A percentile compares a stretch with the other conserved stretches of the same genome.
Conservation (phyloP, 2,888 invertebrate genomes). For the Tuberolachnus salignus region DNA sequence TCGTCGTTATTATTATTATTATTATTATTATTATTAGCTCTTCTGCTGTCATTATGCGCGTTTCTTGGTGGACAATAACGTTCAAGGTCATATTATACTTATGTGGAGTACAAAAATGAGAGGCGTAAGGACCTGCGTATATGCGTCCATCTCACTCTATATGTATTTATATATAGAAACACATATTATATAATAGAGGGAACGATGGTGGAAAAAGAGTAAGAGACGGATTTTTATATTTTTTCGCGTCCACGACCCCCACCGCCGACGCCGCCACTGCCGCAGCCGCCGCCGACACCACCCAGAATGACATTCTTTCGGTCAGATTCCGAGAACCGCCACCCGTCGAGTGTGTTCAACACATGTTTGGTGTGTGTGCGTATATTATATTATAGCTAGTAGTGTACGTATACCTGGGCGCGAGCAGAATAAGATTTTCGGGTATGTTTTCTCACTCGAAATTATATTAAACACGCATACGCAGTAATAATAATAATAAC, state of each 20-base stretch:
- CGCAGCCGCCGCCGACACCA: conserved; percentile 14
- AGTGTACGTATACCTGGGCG: conserved; percentile 38
- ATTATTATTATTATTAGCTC: conserved; percentile 49
- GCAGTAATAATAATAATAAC: conserved; percentile 16
- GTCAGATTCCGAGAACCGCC: conserved; percentile 56
- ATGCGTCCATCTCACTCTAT: neutral
- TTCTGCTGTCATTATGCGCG: conserved; percentile 47
- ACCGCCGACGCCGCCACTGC: neutral
- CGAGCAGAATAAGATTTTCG: conserved; percentile 31
- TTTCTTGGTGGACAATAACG: conserved; percentile 48
- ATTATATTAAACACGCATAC: conserved; percentile 25
- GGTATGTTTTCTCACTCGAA: conserved; percentile 41
- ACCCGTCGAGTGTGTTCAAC: conserved; percentile 56
- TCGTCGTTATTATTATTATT: conserved; percentile 37
- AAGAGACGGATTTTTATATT: conserved; percentile 10
- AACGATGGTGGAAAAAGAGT: conserved; percentile 16
- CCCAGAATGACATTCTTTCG: conserved; percentile 56
- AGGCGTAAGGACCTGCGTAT: neutral
- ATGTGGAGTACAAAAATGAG: conserved; percentile 33
- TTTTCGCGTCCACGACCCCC: conserved; percentile 40
- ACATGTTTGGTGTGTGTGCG: conserved; percentile 44
- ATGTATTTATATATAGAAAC: neutral
- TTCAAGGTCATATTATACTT: conserved; percentile 45
- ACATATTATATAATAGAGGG: neutral
- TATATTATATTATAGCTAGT: no score